Evolutionary conservation across 2,797 vertebrate species (phyloP).

Genomic region (Trichosurus vulpecula): DNA sequence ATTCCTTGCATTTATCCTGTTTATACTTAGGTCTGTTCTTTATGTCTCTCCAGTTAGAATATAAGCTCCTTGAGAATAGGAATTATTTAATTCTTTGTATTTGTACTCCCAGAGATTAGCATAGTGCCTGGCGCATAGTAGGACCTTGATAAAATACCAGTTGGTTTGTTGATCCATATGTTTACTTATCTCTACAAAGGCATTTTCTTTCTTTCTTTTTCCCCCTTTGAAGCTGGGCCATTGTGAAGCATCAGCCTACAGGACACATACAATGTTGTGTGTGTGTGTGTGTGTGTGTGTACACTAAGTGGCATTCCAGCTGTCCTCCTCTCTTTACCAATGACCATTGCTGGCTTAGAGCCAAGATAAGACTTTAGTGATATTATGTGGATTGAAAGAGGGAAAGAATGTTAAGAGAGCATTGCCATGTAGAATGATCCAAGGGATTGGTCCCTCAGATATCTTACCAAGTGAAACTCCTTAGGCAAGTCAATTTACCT

Average conservation of each 20-base stretch:
- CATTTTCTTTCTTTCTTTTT: background rate
- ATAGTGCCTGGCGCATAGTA: background rate
- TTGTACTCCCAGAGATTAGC: background rate
- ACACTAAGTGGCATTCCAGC: background rate
- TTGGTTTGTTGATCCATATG: background rate
- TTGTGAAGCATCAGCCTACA: background rate
- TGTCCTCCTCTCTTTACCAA: background rate
- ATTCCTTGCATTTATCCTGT: background rate
- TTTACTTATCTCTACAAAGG: background rate
- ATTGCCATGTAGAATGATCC: background rate
- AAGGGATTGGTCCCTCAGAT: background rate
- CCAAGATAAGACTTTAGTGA: background rate
- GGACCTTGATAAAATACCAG: background rate
- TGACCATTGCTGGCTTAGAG: background rate
- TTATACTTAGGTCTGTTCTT: background rate
- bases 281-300: background rate
- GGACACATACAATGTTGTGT: background rate
- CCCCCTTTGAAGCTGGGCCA: background rate
- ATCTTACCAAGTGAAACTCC: background rate
- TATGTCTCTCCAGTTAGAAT: background rate
- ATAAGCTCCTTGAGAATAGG: background rate
- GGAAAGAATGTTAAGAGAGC: background rate
- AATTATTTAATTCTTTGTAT: background rate
- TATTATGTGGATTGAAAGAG: background rate
- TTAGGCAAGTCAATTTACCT: background rate